Conservation (phyloP, 2,888 invertebrate genomes). For the Petrophora chlorosata region DNA sequence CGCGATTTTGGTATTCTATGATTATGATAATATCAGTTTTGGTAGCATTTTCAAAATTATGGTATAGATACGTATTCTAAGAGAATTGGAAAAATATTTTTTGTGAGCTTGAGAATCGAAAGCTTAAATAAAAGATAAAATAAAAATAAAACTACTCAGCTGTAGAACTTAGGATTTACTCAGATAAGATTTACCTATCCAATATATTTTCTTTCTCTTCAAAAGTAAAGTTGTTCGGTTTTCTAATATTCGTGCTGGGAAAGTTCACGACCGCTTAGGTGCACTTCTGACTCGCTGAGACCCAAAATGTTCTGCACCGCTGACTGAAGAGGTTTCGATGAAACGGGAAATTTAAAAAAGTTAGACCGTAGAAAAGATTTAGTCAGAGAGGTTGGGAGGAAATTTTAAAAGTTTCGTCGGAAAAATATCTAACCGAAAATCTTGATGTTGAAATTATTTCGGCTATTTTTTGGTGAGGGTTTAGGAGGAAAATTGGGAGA, state of each 20-base stretch:
- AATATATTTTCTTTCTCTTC: slow-evolving; percentile 30
- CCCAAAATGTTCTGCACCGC: slow-evolving; percentile 57
- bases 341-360: slow-evolving; percentile 44
- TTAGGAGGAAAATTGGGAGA: slow-evolving; percentile 20
- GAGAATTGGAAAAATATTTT: no score
- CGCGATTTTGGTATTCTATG: slow-evolving; percentile 14
- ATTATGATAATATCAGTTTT: no score
- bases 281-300: slow-evolving; percentile 53
- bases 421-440: slow-evolving; percentile 14
- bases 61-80: no score
- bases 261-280: slow-evolving; percentile 58
- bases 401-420: slow-evolving; percentile 19
- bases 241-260: slow-evolving; percentile 43
- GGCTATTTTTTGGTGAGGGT: slow-evolving; percentile 12
- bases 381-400: slow-evolving; percentile 10
- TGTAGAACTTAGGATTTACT: slow-evolving; percentile 15
- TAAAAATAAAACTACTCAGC: slow-evolving; percentile 30
- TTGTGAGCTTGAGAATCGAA: no score
- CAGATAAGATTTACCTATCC: slow-evolving; percentile 32
- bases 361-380: slow-evolving; percentile 27
- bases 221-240: slow-evolving; percentile 34
- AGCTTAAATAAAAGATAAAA: no score
- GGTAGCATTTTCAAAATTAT: no score
- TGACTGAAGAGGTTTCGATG: slow-evolving; percentile 48
- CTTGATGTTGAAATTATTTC: slow-evolving; percentile 14